Evolutionary conservation across 2,888 invertebrate species (phyloP).

Genomic region (Limenitis camilla): DNA sequence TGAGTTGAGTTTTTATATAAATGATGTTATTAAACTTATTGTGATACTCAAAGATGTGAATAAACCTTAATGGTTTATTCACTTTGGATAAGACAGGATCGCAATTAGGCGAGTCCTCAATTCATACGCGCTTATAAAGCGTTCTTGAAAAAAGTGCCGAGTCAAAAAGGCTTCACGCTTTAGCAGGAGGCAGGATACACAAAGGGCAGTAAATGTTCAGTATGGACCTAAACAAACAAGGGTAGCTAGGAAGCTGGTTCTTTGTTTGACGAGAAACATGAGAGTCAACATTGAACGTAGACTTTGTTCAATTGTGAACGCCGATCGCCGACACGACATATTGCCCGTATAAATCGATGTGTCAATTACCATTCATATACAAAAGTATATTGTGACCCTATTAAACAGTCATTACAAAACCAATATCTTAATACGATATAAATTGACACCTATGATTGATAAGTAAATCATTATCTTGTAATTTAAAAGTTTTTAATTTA

Average conservation of each 20-base stretch:
- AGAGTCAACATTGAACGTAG: slow-evolving; percentile 56
- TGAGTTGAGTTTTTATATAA: no score
- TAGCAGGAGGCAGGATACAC: slow-evolving; percentile 54
- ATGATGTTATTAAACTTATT: no score
- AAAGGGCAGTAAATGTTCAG: slow-evolving; percentile 71
- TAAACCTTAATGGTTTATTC: slow-evolving; percentile 3
- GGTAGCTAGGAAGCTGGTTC: slow-evolving; percentile 72
- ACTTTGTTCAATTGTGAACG: slow-evolving; percentile 17
- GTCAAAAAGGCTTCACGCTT: slow-evolving; percentile 72
- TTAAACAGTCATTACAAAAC: slow-evolving; percentile 3
- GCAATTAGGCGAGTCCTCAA: slow-evolving; percentile 26
- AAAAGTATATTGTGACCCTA: slow-evolving; percentile 1
- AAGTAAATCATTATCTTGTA: slow-evolving; percentile 11
- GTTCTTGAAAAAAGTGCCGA: slow-evolving; percentile 69
- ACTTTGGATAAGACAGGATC: slow-evolving; percentile 5
- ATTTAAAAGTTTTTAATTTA: no score
- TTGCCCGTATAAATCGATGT: slow-evolving; percentile 12
- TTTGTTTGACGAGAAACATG: slow-evolving; percentile 70
- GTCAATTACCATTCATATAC: not conserved
- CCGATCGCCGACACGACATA: slow-evolving; percentile 16
- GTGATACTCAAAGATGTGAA: not conserved
- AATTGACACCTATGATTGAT: not conserved
- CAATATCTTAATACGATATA: slow-evolving; percentile 1
- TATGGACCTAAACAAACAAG: slow-evolving; percentile 72
- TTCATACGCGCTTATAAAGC: slow-evolving; percentile 54